Base-by-base conservation (phyloP, 2,888 invertebrate species). In the Terebella lapidaria region DNA sequence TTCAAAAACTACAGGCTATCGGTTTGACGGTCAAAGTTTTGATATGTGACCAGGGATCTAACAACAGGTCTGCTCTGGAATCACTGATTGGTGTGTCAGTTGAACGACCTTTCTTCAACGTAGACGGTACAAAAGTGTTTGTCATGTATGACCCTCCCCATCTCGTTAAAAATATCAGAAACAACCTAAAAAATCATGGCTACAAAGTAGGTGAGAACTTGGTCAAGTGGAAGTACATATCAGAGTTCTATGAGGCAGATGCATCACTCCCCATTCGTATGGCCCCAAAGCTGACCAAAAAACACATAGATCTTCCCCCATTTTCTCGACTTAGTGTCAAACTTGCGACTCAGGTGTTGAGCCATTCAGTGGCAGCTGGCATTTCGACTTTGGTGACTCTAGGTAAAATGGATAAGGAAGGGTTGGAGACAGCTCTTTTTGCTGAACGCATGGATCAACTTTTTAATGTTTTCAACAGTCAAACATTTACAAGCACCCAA, bases 21-120 rank as follows among this genome's bases (percentile, higher is more conserved):
- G 60, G 58, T 5, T 26, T 60, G 0, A 26, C 15, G 5, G 49
- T 51, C 1, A 49, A 53, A 25, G 22, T 60, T n/a, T 5, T 57
- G 5, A 24, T 57, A 2, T 62, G 52, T 57, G 62, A 62, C 54
- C 62, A 59, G 47, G 62, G 60, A 15, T 28, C 57, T 3, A 60
- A 63, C 30, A 60, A 60, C 26, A 25, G 54, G 29, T 26, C 22
- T 26, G 18, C 35, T 0, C 42, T 60, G 15, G 29, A 57, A 2
- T 58, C 45, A 49, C n/a, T 1, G 42, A 42, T 60, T 15, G 29
- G 54, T n/a, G 52, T 60, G 22, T 26, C 59, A 45, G 18, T 22
- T 3, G n/a, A 55, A 5, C 24, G 45, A n/a, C 59, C 55, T n/a
- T 55, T n/a, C 47, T 55, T 59, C 27, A 22, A 27, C 4, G 15